A percentile compares a stretch with the other conserved stretches of the same genome.
Conservation (phyloP, 2,113 vertebrate genomes). For the Oncorhynchus masou region DNA sequence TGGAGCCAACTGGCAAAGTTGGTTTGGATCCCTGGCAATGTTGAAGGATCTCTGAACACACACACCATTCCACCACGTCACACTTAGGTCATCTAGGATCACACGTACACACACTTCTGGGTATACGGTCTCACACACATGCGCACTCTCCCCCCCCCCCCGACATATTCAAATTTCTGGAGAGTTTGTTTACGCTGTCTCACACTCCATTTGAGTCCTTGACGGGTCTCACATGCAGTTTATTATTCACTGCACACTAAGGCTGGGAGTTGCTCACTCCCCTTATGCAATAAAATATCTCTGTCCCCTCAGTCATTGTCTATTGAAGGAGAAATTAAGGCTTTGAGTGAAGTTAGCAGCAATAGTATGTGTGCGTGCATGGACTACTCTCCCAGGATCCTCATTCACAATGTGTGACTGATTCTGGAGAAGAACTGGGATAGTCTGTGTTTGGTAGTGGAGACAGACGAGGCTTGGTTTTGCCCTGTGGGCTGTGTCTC, state of each 20-base stretch:
- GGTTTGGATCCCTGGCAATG: background rate
- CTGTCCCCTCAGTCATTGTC: background rate
- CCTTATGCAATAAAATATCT: too few relatives aligned
- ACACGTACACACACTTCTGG: too few relatives aligned
- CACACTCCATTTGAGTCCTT: too few relatives aligned
- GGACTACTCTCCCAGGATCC: background rate
- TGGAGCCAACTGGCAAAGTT: too few relatives aligned
- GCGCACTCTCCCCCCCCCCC: background rate
- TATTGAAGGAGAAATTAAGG: background rate
- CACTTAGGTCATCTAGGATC: background rate
- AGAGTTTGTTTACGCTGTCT: too few relatives aligned
- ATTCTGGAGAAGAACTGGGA: too few relatives aligned
- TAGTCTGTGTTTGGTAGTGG: too few relatives aligned
- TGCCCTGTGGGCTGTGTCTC: too few relatives aligned
- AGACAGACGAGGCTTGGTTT: too few relatives aligned
- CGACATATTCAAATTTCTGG: background rate
- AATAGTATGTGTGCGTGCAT: background rate
- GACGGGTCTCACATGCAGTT: too few relatives aligned
- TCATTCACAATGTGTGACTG: background rate
- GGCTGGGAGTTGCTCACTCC: too few relatives aligned
- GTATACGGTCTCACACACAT: background rate
- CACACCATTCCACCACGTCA: background rate
- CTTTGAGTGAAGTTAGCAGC: conserved; percentile 7
- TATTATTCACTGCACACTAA: too few relatives aligned
- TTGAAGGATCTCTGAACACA: background rate